Percentiles rank a stretch among this genome's conserved stretches.
Conservation (phyloP, 2,113 vertebrate species). For the Spizaetus ornatus region DNA sequence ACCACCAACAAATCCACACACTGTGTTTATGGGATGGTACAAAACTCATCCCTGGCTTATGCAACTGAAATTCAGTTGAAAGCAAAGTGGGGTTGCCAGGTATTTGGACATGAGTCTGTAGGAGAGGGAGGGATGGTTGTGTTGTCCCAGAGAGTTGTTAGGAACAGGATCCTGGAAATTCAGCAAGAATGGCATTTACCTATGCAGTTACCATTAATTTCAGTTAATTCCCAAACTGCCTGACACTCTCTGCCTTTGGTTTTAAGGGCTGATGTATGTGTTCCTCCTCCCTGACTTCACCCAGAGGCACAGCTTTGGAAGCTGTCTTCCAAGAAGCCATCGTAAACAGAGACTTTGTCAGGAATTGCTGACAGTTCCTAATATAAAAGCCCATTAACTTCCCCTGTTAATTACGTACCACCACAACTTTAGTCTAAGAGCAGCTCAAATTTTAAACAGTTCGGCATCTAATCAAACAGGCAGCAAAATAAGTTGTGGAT, state of each 20-base stretch:
- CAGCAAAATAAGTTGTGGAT: neutral
- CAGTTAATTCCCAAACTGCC: neutral
- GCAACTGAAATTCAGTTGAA: neutral
- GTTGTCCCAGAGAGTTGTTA: neutral
- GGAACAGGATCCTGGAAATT: neutral
- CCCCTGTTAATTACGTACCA: neutral
- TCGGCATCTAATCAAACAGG: neutral
- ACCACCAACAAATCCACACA: neutral
- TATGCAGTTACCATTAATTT: neutral
- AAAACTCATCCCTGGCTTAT: neutral
- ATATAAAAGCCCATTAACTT: neutral
- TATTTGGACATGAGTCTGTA: rapidly evolving
- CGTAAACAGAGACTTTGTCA: neutral
- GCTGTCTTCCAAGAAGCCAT: neutral
- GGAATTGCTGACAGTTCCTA: neutral
- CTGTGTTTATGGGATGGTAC: neutral
- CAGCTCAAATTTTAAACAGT: neutral
- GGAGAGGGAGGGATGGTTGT: neutral
- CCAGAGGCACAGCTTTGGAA: neutral
- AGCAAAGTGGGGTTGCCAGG: neutral
- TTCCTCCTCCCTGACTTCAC: neutral
- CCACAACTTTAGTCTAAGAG: neutral
- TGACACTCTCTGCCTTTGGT: neutral
- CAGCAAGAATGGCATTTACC: neutral
- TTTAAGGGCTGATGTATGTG: neutral